Percentiles rank a stretch among this genome's conserved stretches.
phyloP scores from a whole-genome alignment of 2,113 vertebrate genomes.

The Podarcis raffonei region DNA sequence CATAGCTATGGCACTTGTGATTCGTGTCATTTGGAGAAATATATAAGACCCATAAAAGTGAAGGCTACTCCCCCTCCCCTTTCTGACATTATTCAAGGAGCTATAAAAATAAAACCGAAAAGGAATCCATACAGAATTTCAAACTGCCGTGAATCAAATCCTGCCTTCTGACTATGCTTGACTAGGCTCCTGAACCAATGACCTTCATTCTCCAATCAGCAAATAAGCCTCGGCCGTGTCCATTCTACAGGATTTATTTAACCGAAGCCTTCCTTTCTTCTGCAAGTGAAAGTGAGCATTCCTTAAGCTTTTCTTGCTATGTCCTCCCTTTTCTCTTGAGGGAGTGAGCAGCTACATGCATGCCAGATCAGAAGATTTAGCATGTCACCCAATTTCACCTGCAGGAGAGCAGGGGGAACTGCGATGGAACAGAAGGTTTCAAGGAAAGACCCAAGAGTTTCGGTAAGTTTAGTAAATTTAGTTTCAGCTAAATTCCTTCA shows the following conservation, averaged over 20 bases:
- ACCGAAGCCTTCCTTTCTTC: not conserved
- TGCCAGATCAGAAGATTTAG: not conserved
- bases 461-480: no score
- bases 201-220: conserved; percentile 43
- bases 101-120: conserved; percentile 54
- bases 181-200: not conserved
- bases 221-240: conserved; percentile 36
- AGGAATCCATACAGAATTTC: conserved; percentile 54
- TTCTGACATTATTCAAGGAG: conserved; percentile 52
- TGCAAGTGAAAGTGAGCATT: not conserved
- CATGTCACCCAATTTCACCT: not conserved
- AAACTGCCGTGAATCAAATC: conserved; percentile 27
- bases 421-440: not conserved
- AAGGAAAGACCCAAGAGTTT: no score
- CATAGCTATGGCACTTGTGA: conserved; percentile 58
- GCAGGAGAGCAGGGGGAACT: not conserved
- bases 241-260: conserved; percentile 23
- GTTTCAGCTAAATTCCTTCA: not conserved
- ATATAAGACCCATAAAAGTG: conserved; percentile 54
- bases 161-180: not conserved
- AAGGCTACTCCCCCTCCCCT: conserved; percentile 36
- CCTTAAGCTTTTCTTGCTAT: not conserved
- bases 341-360: not conserved
- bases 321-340: not conserved
- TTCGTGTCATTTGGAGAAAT: conserved; percentile 52